Percentiles rank a stretch among this genome's conserved stretches.
These are phyloP conservation scores for Rhinopithecus roxellana DNA, from an alignment of 2,113 vertebrate species.

Conservation along the genomic window DNA sequence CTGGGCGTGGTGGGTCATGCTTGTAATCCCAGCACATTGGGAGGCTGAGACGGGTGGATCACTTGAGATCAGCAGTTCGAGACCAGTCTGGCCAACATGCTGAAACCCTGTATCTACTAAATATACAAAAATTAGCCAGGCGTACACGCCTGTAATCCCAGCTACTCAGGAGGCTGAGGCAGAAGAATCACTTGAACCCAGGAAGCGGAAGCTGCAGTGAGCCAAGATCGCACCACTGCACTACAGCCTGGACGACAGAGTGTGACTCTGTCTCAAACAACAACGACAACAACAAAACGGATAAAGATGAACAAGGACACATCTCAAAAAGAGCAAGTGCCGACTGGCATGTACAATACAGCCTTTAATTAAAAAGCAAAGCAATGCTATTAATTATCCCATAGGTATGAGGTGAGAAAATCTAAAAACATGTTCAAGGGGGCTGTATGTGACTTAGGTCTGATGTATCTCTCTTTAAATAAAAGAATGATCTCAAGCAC, in stretches of 20 bases:
- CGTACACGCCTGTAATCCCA: too few species aligned
- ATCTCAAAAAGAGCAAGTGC: neutral
- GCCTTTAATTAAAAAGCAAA: neutral
- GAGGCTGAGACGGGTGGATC: neutral
- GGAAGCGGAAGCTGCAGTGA: too few species aligned
- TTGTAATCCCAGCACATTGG: neutral
- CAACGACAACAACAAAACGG: neutral
- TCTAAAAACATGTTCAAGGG: neutral
- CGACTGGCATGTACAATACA: neutral
- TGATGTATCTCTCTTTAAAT: neutral
- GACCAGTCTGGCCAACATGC: neutral
- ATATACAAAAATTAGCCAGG: neutral
- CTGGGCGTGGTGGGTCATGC: neutral
- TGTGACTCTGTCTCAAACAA: too few species aligned
- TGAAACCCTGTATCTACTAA: neutral
- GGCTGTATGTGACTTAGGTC: neutral
- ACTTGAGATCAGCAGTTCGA: neutral
- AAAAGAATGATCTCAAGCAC: neutral
- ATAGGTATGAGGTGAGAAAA: neutral
- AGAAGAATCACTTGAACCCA: too few species aligned
- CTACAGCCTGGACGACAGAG: too few species aligned
- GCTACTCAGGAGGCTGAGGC: too few species aligned
- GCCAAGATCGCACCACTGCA: too few species aligned
- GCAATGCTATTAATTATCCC: neutral
- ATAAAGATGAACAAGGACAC: neutral